These are phyloP conservation scores for Iphiclides podalirius DNA, from an alignment of 2,888 invertebrate genomes.

Conservation along the genomic window DNA sequence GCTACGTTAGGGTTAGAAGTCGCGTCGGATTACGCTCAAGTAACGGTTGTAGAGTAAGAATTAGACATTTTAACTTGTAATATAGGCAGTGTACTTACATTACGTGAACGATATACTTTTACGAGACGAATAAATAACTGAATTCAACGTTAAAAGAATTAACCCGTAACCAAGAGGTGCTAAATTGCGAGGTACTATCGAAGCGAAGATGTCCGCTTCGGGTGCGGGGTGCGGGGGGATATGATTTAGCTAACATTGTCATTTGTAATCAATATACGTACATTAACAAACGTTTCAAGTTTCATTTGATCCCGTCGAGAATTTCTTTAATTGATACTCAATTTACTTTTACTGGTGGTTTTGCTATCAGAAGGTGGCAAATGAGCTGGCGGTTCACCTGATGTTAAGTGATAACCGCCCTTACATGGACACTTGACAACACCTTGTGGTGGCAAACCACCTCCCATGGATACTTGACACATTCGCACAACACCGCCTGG, in stretches of 20 bases:
- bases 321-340: too few species aligned
- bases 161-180: constrained; percentile 48
- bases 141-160: not conserved
- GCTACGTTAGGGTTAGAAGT: constrained; percentile 59
- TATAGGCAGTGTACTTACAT: not conserved
- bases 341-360: too few species aligned
- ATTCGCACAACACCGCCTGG: too few species aligned
- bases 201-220: not conserved
- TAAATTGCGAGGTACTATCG: constrained; percentile 38
- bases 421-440: too few species aligned
- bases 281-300: constrained; percentile 49
- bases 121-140: not conserved
- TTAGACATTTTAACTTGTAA: not conserved
- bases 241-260: constrained; percentile 49
- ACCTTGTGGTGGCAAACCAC: too few species aligned
- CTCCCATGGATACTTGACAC: too few species aligned
- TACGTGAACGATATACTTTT: not conserved
- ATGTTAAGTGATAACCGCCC: too few species aligned
- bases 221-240: not conserved
- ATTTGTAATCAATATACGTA: constrained; percentile 57
- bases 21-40: constrained; percentile 57
- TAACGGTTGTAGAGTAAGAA: constrained; percentile 26
- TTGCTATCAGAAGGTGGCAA: too few species aligned
- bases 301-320: constrained; percentile 35
- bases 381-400: too few species aligned